A percentile compares a stretch with the other conserved stretches of the same genome.
These are phyloP conservation scores for Lophotis ruficrista DNA, from an alignment of 2,113 vertebrate genomes.

Conservation along the genomic window DNA sequence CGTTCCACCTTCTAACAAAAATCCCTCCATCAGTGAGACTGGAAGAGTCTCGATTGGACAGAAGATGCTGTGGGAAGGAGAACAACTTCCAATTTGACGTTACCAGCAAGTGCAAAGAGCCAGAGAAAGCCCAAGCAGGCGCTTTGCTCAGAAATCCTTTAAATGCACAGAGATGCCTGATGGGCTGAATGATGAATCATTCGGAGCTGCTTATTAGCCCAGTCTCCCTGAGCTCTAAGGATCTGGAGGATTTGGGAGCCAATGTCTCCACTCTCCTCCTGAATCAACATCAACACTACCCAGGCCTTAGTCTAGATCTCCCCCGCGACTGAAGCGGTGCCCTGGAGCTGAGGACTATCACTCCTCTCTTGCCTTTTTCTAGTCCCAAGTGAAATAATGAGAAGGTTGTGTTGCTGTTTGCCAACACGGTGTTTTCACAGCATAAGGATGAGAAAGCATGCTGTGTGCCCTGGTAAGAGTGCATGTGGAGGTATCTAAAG, in stretches of 20 bases:
- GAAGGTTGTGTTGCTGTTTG: background rate
- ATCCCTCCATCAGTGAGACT: background rate
- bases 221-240: background rate
- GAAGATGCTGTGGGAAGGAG: background rate
- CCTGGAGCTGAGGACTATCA: background rate
- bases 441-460: background rate
- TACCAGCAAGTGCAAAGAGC: background rate
- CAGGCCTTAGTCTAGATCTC: background rate
- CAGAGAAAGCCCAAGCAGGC: background rate
- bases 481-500: background rate
- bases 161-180: background rate
- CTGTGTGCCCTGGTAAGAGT: background rate
- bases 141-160: background rate
- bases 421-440: background rate
- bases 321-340: rapidly evolving
- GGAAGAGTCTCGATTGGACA: background rate
- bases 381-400: background rate
- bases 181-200: background rate
- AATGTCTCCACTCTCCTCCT: background rate
- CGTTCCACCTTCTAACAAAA: background rate
- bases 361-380: background rate
- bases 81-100: background rate
- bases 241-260: background rate
- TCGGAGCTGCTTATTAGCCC: background rate
- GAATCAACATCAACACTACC: background rate